A percentile compares a stretch with the other conserved stretches of the same genome.
These are phyloP conservation scores for Clupea harengus DNA, from an alignment of 2,113 vertebrate genomes.

Conservation along the genomic window DNA sequence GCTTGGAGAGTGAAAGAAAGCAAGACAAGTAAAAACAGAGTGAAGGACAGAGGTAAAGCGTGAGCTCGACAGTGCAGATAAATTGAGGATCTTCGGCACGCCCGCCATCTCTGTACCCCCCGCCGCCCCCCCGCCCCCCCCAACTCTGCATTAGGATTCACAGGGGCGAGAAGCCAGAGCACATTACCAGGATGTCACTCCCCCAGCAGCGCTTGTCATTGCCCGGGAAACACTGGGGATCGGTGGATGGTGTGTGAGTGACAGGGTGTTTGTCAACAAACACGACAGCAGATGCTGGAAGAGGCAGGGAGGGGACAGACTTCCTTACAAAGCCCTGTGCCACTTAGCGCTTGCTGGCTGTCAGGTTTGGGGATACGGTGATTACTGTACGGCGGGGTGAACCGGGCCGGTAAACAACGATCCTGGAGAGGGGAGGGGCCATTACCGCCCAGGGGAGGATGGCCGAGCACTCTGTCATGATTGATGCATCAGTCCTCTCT, in stretches of 20 bases:
- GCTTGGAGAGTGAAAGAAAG: background rate
- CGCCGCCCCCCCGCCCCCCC: background rate
- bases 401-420: constrained; percentile 20
- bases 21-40: background rate
- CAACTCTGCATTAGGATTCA: constrained; percentile 25
- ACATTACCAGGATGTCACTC: constrained; percentile 16
- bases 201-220: constrained; percentile 17
- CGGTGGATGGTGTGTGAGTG: constrained; percentile 25
- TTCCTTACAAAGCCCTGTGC: constrained; percentile 2
- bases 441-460: background rate
- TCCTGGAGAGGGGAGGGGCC: background rate
- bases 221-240: constrained; percentile 29
- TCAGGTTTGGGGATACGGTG: constrained; percentile 21
- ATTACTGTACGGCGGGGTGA: constrained; percentile 34
- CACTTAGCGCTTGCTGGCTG: constrained; percentile 32
- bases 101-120: background rate
- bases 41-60: background rate
- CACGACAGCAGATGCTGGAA: constrained; percentile 32
- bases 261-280: constrained; percentile 40
- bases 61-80: background rate
- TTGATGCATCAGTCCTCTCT: constrained; percentile 2
- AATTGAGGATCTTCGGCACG: background rate
- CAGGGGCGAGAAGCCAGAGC: constrained; percentile 9
- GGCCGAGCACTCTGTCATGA: background rate
- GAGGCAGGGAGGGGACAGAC: background rate